Evolutionary conservation across 2,797 vertebrate species (phyloP), one percentile per base, ranked within the genome.

Genomic region (Pseudomugil gertrudae): DNA sequence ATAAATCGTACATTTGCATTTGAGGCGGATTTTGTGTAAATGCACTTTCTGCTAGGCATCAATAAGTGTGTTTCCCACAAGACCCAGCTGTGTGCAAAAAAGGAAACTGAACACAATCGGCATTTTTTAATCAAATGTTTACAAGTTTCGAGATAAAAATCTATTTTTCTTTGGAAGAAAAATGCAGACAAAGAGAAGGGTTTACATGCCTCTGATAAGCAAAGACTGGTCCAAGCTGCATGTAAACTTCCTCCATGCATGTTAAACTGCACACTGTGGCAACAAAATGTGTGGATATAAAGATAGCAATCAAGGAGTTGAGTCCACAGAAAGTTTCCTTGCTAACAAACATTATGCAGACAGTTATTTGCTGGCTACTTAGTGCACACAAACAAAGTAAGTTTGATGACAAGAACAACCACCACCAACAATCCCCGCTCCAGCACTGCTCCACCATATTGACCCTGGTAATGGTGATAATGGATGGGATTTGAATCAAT

Each of bases 381-480:
- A 19, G 47, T n/a, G 23, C 60, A 51, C 21, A 35, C 57, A 66
- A 48, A 76, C 59, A 79, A 79, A 81, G 71, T 54, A 50, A 32
- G 27, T 78, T 32, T 1, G 79, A 84, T 80, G 85, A 87, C 85
- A 87, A 69, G 74, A 83, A 19, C 69, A 75, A 77, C 63, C 63
- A 65, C 60, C 62, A 48, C 53, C 7, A 75, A 54, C 62, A 72
- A 50, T 27, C 74, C 59, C 72, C 48, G 32, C 63, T 68, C 75
- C 70, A 77, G 69, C 71, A 19, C 79, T 63, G 72, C 32, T 74
- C 54, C 56, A 63, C 69, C 60, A 14, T 90, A 92, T 92, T 92
- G 91, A 92, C 89, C 87, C 79, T 76, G 48, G 87, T 90, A 91
- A 90, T 91, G 89, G 89, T 87, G 88, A 81, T 91, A 92, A 92